Percentiles rank a stretch among this genome's conserved stretches.
Conservation (phyloP, 2,797 vertebrate genomes). For the Lateolabrax maculatus region DNA sequence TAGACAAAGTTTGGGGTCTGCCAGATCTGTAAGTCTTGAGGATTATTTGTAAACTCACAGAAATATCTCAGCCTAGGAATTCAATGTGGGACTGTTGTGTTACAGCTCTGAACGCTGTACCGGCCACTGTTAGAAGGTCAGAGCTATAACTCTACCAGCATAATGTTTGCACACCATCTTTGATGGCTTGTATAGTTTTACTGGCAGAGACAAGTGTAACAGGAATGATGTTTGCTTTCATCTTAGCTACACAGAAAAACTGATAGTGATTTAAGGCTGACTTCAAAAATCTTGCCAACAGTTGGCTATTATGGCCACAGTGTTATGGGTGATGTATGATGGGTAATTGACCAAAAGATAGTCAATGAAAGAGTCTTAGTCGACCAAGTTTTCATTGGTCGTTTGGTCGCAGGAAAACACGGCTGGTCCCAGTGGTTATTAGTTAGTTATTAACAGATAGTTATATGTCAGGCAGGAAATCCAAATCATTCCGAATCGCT, state of each 20-base stretch:
- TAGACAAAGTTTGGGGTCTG: neutral
- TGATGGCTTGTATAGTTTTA: neutral
- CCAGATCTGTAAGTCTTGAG: slow-evolving; percentile 9
- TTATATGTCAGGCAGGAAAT: too few relatives aligned
- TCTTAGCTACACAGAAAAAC: neutral
- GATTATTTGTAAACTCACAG: slow-evolving; percentile 2
- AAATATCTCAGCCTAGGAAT: neutral
- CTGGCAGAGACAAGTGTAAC: neutral
- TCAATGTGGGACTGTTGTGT: neutral
- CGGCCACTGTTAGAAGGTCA: slow-evolving; percentile 32
- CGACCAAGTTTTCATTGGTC: too few relatives aligned
- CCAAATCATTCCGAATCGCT: too few relatives aligned
- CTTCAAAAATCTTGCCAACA: neutral
- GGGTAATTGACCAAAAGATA: too few relatives aligned
- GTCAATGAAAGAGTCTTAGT: too few relatives aligned
- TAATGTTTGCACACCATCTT: slow-evolving; percentile 16
- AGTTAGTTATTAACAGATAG: too few relatives aligned
- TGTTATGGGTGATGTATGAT: too few relatives aligned
- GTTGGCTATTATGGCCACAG: neutral
- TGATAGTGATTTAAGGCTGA: neutral
- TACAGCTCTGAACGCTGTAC: slow-evolving; percentile 3
- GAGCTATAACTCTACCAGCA: slow-evolving; percentile 11
- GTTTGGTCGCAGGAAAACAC: too few relatives aligned
- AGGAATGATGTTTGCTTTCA: slow-evolving; percentile 5
- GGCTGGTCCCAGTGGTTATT: too few relatives aligned